These are phyloP conservation scores for Leucophenga maculata DNA, from an alignment of 2,888 invertebrate species.

Conservation along the genomic window DNA sequence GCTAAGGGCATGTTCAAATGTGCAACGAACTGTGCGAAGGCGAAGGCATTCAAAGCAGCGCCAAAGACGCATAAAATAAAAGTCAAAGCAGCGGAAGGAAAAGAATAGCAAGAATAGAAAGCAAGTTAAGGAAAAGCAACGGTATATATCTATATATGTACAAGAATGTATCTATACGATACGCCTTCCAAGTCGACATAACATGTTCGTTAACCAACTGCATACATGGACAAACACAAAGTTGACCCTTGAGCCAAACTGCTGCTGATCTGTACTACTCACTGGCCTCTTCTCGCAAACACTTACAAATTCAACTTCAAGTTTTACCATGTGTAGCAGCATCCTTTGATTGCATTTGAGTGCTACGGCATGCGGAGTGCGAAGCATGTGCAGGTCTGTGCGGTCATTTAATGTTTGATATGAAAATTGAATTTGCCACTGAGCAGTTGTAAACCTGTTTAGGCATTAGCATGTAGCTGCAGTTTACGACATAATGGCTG, in stretches of 20 bases:
- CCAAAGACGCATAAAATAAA: conserved; percentile 22
- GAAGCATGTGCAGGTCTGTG: not conserved
- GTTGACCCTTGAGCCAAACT: conserved; percentile 15
- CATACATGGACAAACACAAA: not conserved
- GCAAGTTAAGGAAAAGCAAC: not conserved
- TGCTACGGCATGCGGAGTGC: conserved; percentile 27
- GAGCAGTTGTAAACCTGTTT: conserved; percentile 23
- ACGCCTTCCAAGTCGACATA: not conserved
- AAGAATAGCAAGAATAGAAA: not conserved
- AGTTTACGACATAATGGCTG: conserved; percentile 3
- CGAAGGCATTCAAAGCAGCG: conserved; percentile 21
- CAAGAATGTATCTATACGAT: not conserved
- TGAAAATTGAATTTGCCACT: conserved; percentile 57
- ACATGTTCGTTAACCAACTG: conserved; percentile 1
- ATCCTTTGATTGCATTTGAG: conserved; percentile 37
- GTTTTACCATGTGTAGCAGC: not conserved
- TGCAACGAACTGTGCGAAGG: conserved; percentile 61
- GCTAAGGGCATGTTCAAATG: conserved; percentile 63
- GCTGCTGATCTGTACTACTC: not conserved
- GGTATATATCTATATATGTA: not conserved
- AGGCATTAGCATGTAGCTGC: conserved; percentile 5
- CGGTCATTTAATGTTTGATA: conserved; percentile 40
- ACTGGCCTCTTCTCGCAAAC: too few relatives aligned
- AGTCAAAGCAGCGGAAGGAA: not conserved
- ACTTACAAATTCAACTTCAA: conserved; percentile 5